These are phyloP conservation scores for Tinea pellionella DNA, from an alignment of 2,888 invertebrate genomes.

Conservation along the genomic window DNA sequence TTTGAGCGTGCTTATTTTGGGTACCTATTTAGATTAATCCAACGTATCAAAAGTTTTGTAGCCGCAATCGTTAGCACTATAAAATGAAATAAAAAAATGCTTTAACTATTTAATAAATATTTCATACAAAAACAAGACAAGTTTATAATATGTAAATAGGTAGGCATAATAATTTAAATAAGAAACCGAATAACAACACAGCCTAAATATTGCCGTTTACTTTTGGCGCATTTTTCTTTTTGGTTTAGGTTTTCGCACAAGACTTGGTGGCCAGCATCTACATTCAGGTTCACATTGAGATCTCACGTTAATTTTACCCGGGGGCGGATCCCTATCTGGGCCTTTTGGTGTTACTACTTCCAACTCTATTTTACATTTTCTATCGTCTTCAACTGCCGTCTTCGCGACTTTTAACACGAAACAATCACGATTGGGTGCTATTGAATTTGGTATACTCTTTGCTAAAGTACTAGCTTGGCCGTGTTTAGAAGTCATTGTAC, in stretches of 20 bases:
- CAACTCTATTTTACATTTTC: constrained; percentile 73
- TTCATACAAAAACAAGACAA: no score
- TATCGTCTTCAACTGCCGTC: constrained; percentile 72
- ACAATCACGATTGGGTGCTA: constrained; percentile 64
- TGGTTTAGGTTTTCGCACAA: not conserved
- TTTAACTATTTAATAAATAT: no score
- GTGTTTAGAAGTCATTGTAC: constrained; percentile 41
- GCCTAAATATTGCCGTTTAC: not conserved
- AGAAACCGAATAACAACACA: no score
- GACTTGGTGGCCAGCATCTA: constrained; percentile 30
- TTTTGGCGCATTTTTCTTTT: not conserved
- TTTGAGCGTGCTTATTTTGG: no score
- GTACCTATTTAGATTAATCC: no score
- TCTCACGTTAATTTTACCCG: constrained; percentile 33
- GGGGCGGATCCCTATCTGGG: constrained; percentile 63
- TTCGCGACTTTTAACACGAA: constrained; percentile 77
- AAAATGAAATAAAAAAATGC: no score
- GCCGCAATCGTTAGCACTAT: no score
- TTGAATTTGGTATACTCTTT: constrained; percentile 32
- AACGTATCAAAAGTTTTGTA: no score
- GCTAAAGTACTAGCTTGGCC: constrained; percentile 35
- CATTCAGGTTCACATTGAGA: constrained; percentile 51
- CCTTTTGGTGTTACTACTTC: constrained; percentile 76
- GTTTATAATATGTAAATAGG: no score
- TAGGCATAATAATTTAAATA: no score